Evolutionary conservation across 2,797 vertebrate species (phyloP), one percentile per base, ranked within the genome.

Genomic region (Crocodylus rhombifer): DNA sequence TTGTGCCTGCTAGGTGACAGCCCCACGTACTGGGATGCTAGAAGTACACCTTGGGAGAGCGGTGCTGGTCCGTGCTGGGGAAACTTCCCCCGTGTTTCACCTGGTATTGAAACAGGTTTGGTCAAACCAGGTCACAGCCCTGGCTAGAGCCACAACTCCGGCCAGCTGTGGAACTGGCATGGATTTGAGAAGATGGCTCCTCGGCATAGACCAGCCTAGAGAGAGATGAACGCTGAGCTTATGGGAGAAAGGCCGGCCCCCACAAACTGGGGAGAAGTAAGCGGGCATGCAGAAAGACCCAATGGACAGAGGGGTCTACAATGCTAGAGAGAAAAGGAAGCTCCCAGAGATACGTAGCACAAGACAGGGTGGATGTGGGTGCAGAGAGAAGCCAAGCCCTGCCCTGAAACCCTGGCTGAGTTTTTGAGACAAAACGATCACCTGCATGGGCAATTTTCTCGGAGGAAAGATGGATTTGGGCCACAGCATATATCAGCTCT

Each of bases 361-460:
- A 21, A 33, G 30, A 12, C 6, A 16, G 3, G 15, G 15, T 79
- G 28, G 75, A 81, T 61, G 7, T 13, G 79, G 63, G 80, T 1
- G 21, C 62, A 4, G 36, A 74, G 65, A 75, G 67, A 78, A 88
- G 77, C 80, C 75, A 55, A 64, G 87, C 9, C 10, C 76, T 60
- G 83, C 65, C 67, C 87, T 79, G 51, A 88, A 86, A 14, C 1
- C 18, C 61, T 33, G 62, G 62, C 85, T 77, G 88, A 58, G 85
- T 90, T 91, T 87, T 93, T 80, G 77, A 91, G 90, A 82, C 83
- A 67, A 93, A 74, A 69, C 84, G 7, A 25, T 16, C 26, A 36
- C 13, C 69, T 73, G 23, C 25, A 14, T 15, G 36, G 23, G 16
- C 36, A 73, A 14, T 56, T 63, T 79, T 91, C 79, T 17, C 28